Base-by-base conservation (phyloP, 64 coral and sea anemone genomes). In the Porites lutea region DNA sequence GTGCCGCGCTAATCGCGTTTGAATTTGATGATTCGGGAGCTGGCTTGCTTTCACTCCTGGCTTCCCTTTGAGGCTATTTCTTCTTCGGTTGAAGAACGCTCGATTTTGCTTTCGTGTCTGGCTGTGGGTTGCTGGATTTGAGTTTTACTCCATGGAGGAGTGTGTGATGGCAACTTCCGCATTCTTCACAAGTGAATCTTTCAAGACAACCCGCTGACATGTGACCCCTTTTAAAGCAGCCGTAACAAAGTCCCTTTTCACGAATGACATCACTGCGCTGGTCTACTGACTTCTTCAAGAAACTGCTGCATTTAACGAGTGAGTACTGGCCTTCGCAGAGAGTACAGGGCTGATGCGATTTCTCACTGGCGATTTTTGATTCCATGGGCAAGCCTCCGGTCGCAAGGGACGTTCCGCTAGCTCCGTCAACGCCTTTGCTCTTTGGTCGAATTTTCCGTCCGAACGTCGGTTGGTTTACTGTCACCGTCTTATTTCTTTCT, bases 221-320 rank as follows among this genome's bases (percentile, higher is more conserved):
- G 48, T 91, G 78, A 83, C 68, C 55, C 13, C 49, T 7, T 48
- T 83, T 91, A 4, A 92, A 59, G 84, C 90, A 92, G 22, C 90
- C 23, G 22, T 84, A 92, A 82, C 64, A 91, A 27, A 92, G 81
- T 45, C 16, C 55, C 67, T 92, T 75, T 58, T 23, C 15, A 19
- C 78, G 71, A 13, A 92, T 59, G 15, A 60, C 22, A 62, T 86
- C 67, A 19, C 43, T 54, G 51, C 77, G 64, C 57, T 81, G 48
- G 43, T 90, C 49, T 4, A 80, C 60, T 13, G 8, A 19, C 64
- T 64, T 55, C 53, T 86, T 92, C 13, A 52, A 47, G 52, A 92
- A 86, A 4, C 14, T 79, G 66, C 53, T 53, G 47, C 90, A 92
- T 48, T 75, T 92, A 50, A 50, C 61, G 47, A 92, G 3, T 11